Evolutionary conservation across 2,797 vertebrate genomes (phyloP), one percentile per base, ranked within the genome.

Genomic region (Coccyzus lansbergi): DNA sequence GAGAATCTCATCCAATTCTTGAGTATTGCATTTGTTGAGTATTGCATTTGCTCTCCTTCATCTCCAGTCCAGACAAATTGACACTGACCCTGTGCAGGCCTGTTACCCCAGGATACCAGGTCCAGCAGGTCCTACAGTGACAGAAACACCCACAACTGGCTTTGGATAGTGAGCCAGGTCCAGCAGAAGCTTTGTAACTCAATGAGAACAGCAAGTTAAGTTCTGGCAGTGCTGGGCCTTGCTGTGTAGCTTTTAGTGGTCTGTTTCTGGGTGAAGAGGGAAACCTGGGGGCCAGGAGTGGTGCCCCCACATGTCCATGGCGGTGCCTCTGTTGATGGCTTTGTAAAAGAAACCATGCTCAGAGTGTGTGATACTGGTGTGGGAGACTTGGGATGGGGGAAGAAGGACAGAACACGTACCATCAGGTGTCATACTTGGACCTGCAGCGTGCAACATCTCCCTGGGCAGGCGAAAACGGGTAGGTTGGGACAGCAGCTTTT

Each of bases 21-120:
- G 46, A 53, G 13, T 22, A 14, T 36, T 51, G 36, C 20, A 4
- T 64, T 31, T 29, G 22, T 42, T 29, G 46, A 53, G 13, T 22
- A 14, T 36, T 51, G 36, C 20, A 4, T 64, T 31, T 29, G 38
- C 38, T 81, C 46, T 72, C 46, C 6, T 42, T 49, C 26, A 20
- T 34, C 44, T 56, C 44, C 62, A 78, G 26, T 15, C 31, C 31
- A 71, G 31, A 20, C 44, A 17, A 42, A 22, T 0, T 9, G 18
- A 26, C 24, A 8, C 8, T 2, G 7, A 9, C 13, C 8, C n/a
- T 16, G 14, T 21, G 7, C 26, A 62, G 33, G 16, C n/a, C 33
- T 62, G 42, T 19, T 53, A 22, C 25, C 17, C 31, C 0, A 0
- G 19, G 28, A 21, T 3, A 3, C 4, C 15, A 11, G 13, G 5